These are phyloP conservation scores for Phaenicophaeus curvirostris DNA, from an alignment of 2,797 vertebrate species.

Conservation along the genomic window DNA sequence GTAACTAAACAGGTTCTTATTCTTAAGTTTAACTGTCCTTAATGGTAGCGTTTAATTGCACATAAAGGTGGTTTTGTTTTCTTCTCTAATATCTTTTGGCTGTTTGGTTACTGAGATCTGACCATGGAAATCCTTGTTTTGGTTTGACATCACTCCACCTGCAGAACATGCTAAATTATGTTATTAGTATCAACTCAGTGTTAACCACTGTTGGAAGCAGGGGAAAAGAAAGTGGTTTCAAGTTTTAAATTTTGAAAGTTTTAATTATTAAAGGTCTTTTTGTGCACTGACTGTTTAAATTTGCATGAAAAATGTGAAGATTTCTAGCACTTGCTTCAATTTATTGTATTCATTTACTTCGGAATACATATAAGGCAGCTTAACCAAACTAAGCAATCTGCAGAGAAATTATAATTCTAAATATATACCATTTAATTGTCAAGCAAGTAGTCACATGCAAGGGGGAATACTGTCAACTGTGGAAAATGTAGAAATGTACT, in stretches of 20 bases:
- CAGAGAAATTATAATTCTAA: background rate
- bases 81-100: background rate
- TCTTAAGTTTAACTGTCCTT: background rate
- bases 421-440: background rate
- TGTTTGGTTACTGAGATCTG: background rate
- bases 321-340: background rate
- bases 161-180: background rate
- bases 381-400: background rate
- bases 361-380: background rate
- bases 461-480: background rate
- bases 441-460: background rate
- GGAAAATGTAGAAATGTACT: too few relatives aligned
- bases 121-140: background rate
- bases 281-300: background rate
- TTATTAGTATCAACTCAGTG: background rate
- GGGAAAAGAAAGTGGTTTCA: background rate
- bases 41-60: background rate
- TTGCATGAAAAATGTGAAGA: conserved; percentile 15
- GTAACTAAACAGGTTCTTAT: background rate
- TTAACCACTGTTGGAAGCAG: conserved; percentile 1
- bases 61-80: background rate
- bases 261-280: conserved; percentile 36
- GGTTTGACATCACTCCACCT: background rate
- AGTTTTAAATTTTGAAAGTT: background rate
- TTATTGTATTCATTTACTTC: background rate